Base-by-base conservation (phyloP, 1,140 invertebrate species). In the Trichomalopsis sarcophagae region DNA sequence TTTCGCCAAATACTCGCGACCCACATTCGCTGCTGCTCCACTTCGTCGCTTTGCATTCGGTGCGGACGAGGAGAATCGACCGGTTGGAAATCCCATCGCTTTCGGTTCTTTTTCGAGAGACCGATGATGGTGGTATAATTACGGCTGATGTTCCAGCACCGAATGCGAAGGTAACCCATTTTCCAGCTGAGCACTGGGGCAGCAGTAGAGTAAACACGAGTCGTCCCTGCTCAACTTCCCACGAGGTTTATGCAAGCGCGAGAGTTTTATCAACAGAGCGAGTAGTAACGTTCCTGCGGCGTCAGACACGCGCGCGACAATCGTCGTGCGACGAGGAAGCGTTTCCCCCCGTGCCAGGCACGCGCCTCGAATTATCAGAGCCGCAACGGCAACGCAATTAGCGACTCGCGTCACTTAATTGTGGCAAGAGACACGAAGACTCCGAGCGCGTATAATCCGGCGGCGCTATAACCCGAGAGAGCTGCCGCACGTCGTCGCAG, bases 91-190 rank as follows among this genome's bases (percentile, higher is more conserved):
- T 55, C 23, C n/a, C 23, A 0, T 7, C 17, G 17, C 33, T 0
- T 14, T 81, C 83, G 81, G 10, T 68, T 27, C 66, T 68, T 68
- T 68, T 68, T n/a, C 66, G 68, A 0, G 87, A 90, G 88, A 90
- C 89, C 85, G 88, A 90, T 90, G 87, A 27, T 27, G 88, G 88
- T 87, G 27, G 0, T 27, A 27, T 90, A 90, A 90, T 91, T 90
- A 88, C 86, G 81, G 86, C 82, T 33, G 68, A 30, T 71, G 5
- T 33, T 10, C 21, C 66, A 23, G 62, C 1, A 68, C 62, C 1
- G n/a, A n/a, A 68, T 2, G 62, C 10, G 62, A 68, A 14, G 14
- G 55, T 62, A 62, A 62, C 21, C 55, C 17, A n/a, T 62, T 62
- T 62, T n/a, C 17, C 11, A 62, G 17, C 55, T 6, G 21, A 21